Evolutionary conservation across 2,797 vertebrate genomes (phyloP), one percentile per base, ranked within the genome.

Genomic region (Brotula barbata): DNA sequence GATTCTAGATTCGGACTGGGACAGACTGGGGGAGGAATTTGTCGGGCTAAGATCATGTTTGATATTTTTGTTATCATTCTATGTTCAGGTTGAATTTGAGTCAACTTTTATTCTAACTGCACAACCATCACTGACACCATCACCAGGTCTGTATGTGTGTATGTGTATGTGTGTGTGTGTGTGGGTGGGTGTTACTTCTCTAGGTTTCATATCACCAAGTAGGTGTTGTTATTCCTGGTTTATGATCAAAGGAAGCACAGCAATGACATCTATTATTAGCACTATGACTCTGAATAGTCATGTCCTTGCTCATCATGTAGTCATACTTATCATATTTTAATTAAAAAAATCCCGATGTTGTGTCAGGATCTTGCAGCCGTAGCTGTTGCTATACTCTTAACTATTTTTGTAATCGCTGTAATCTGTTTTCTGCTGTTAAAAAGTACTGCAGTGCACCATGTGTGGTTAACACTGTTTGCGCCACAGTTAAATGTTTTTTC

Each of bases 401-500:
- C 25, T 28, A 7, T 5, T 36, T 36, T 13, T 36, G 13, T 23
- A 53, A 40, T 3, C 28, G 28, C 12, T 41, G 2, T 17, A 12
- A 28, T 49, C 12, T 25, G 1, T 28, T 50, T 23, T 37, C 21
- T 23, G 13, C 22, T 16, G n/a, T 22, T 62, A 19, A 58, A 46
- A 17, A 37, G 33, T 22, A 7, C 16, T n/a, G 11, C 10, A 8
- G 25, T 57, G 23, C 25, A 20, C 11, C 20, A 58, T 47, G 20
- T 45, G 34, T 19, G 13, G 16, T 44, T 4, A n/a, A 46, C 31
- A 41, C 25, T 36, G 31, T 55, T 43, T 61, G 13, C 48, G 33
- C 47, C 40, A 53, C 15, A 48, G n/a, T 25, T 19, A 56, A 50
- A 14, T 60, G 44, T 23, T 61, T 58, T 60, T 17, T 21, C 39